A percentile compares a stretch with the other conserved stretches of the same genome.
These are phyloP conservation scores for Glossosoma conforme DNA, from an alignment of 1,140 invertebrate species.

Conservation along the genomic window DNA sequence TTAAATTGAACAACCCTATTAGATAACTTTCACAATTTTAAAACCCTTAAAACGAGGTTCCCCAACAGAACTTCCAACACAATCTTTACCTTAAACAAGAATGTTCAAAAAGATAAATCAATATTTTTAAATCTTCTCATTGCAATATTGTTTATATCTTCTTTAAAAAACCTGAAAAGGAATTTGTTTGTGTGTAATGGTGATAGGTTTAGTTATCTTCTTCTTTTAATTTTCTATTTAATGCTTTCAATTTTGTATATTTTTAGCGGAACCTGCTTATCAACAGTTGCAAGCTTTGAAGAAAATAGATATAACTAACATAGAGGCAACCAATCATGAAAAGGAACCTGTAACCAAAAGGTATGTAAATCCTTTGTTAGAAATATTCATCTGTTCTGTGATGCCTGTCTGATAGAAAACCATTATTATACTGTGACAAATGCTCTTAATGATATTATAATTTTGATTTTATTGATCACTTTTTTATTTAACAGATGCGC, in stretches of 20 bases:
- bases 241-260: not conserved
- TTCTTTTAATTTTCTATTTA: constrained; percentile 3
- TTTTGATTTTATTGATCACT: not conserved
- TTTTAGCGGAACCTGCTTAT: constrained; percentile 44
- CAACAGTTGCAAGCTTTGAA: constrained; percentile 46
- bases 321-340: constrained; percentile 42
- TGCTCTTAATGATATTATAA: not conserved
- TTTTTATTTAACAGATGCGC: not conserved
- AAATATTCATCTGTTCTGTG: not conserved
- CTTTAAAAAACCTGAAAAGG: no score
- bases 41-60: no score
- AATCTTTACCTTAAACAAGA: no score
- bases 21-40: no score
- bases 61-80: no score
- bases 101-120: no score
- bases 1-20: no score
- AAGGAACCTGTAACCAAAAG: constrained; percentile 42
- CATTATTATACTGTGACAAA: constrained; percentile 28
- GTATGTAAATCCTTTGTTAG: constrained; percentile 16
- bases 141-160: constrained; percentile 3
- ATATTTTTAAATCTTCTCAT: no score
- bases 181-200: not conserved
- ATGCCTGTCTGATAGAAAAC: not conserved
- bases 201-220: not conserved
- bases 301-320: constrained; percentile 45